phyloP scores from a whole-genome alignment of 2,797 vertebrate species.

The Hoplostethus atlanticus region DNA sequence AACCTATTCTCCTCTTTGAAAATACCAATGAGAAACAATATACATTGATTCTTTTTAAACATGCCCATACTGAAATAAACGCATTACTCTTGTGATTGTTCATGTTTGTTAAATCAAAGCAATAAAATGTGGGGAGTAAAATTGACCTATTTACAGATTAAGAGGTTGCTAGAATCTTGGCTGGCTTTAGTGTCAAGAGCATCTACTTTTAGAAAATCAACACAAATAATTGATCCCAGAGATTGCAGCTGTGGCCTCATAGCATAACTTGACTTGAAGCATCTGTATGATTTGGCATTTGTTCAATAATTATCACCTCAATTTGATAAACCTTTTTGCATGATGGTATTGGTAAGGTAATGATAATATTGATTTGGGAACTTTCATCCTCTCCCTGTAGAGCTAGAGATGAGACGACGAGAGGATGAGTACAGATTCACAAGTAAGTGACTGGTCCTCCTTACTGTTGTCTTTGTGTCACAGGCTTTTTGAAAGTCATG shows the following conservation, averaged over 20 bases:
- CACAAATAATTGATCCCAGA: conserved; percentile 7
- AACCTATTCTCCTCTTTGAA: no score
- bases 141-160: background rate
- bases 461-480: conserved; percentile 39
- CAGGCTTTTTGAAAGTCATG: conserved; percentile 31
- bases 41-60: background rate
- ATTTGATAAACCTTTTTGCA: conserved; percentile 21
- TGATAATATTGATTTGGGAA: conserved; percentile 79
- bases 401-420: conserved; percentile 99
- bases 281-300: conserved; percentile 82
- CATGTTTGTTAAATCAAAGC: background rate
- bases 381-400: conserved; percentile 92
- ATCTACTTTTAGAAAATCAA: conserved; percentile 5
- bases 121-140: background rate
- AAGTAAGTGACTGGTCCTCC: conserved; percentile 93
- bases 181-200: background rate
- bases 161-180: background rate
- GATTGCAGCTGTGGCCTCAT: conserved; percentile 13
- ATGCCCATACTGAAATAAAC: background rate
- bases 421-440: conserved; percentile 99
- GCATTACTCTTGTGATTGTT: background rate
- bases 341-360: conserved; percentile 54
- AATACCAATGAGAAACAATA: no score
- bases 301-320: conserved; percentile 68
- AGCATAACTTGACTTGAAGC: background rate